Evolutionary conservation across 2,113 vertebrate genomes (phyloP).

Genomic region (Corythornis madagascariensis): DNA sequence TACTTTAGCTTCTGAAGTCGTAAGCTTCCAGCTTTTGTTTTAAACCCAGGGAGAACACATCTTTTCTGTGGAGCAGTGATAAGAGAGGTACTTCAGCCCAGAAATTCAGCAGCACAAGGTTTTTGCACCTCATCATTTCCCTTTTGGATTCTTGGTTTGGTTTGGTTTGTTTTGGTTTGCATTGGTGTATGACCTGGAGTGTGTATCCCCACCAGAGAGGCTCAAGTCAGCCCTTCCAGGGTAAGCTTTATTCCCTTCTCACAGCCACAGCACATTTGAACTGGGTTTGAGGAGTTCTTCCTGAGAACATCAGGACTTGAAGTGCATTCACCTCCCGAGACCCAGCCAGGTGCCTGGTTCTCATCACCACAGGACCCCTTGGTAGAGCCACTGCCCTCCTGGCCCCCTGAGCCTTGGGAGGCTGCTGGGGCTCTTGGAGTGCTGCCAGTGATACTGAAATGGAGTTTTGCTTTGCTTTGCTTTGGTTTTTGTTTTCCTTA

Average conservation of each 20-base stretch:
- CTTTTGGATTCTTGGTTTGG: not conserved
- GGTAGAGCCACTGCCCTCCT: not conserved
- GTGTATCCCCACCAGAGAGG: rapidly evolving
- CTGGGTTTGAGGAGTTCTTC: not conserved
- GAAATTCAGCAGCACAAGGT: not conserved
- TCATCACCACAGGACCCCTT: not conserved
- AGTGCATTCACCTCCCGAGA: not conserved
- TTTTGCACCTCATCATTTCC: not conserved
- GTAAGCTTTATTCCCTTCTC: not conserved
- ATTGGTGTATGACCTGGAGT: rapidly evolving
- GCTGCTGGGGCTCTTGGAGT: not conserved
- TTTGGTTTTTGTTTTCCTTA: not conserved
- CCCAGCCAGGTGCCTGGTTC: not conserved
- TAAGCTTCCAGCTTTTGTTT: slow-evolving; percentile 29
- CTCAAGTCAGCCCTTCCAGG: not conserved
- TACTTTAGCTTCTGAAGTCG: not conserved
- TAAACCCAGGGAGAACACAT: not conserved
- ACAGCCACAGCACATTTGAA: not conserved
- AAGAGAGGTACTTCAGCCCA: slow-evolving; percentile 33
- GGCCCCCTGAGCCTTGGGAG: not conserved
- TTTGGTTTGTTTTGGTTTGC: not conserved
- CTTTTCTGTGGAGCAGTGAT: slow-evolving; percentile 45
- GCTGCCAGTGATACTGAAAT: not conserved
- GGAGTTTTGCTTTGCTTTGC: not conserved
- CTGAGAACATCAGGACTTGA: not conserved